phyloP scores from a whole-genome alignment of 2,888 invertebrate species.

The Galerucella pusilla region DNA sequence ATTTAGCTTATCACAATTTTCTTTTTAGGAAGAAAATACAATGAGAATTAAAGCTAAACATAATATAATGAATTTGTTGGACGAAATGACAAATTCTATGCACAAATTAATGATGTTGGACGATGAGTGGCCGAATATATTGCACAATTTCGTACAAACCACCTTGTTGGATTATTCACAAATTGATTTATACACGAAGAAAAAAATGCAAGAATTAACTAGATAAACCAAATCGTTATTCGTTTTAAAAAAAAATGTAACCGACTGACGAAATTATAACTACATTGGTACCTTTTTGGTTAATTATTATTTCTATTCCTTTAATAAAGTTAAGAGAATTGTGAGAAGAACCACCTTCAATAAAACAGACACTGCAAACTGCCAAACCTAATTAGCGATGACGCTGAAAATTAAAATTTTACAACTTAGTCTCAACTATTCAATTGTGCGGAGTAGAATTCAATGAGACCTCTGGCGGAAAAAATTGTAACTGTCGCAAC shows the following conservation, averaged over 20 bases:
- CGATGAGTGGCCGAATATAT: slow-evolving; percentile 80
- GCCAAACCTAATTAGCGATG: too few relatives aligned
- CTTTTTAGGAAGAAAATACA: slow-evolving; percentile 75
- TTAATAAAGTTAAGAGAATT: neutral
- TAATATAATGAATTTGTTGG: slow-evolving; percentile 76
- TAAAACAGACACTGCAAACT: too few relatives aligned
- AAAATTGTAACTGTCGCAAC: too few relatives aligned
- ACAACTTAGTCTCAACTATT: too few relatives aligned
- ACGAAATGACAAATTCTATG: slow-evolving; percentile 80
- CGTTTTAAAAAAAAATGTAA: neutral
- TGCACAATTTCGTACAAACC: slow-evolving; percentile 81
- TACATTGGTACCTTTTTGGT: neutral
- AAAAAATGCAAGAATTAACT: slow-evolving; percentile 69
- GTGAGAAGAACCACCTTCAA: too few relatives aligned
- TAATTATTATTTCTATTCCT: neutral
- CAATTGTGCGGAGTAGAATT: too few relatives aligned
- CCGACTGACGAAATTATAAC: neutral
- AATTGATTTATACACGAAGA: slow-evolving; percentile 82
- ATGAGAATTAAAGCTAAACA: slow-evolving; percentile 81
- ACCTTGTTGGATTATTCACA: slow-evolving; percentile 84
- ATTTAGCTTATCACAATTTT: neutral
- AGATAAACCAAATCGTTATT: slow-evolving; percentile 11
- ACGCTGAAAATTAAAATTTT: too few relatives aligned
- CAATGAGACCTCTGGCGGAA: too few relatives aligned
- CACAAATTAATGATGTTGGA: slow-evolving; percentile 81